Evolutionary conservation across 2,888 invertebrate genomes (phyloP), one percentile per base, ranked within the genome.

Genomic region (Lordiphosa fenestrarum): DNA sequence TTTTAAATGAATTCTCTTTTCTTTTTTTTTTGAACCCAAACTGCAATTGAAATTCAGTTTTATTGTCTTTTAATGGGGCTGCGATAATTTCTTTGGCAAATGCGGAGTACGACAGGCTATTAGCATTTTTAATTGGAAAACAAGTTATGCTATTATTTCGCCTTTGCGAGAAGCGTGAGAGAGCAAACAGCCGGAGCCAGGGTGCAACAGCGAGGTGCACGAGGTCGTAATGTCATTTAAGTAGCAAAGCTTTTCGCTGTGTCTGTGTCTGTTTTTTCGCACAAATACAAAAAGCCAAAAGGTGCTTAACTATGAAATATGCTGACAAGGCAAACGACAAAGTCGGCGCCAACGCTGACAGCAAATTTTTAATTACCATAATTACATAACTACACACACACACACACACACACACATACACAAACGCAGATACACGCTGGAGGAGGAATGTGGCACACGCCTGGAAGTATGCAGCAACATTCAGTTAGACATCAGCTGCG

Each of bases 321-420:
- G 49, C 65, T 65, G 57, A 66, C 57, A 67, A 66, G 84, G 48
- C 55, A 53, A 72, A 58, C 35, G 76, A 33, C 64, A 25, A 37
- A 25, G 50, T n/a, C 25, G 23, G 15, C 21, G 37, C 37, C 52
- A 38, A 25, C 41, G 65, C 49, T 58, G 54, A 64, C 56, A 46
- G 69, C 59, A 73, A 57, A 73, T 75, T 80, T 80, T 80, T 77
- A 77, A 77, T 85, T 77, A 77, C 85, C 77, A 85, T 85, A 85
- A 77, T 77, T 77, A 85, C 81, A 85, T 71, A 77, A 80, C 69
- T 83, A 60, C 69, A 69, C 75, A 66, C 54, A 64, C 54, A 52
- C 53, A 40, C 64, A 40, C 44, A 48, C 42, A 38, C 39, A 35
- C 41, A 36, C 19, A 23, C 39, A 15, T 2, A 15, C 15, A 15